These are phyloP conservation scores for Heliconius sara DNA, from an alignment of 2,888 invertebrate species.

Conservation along the genomic window DNA sequence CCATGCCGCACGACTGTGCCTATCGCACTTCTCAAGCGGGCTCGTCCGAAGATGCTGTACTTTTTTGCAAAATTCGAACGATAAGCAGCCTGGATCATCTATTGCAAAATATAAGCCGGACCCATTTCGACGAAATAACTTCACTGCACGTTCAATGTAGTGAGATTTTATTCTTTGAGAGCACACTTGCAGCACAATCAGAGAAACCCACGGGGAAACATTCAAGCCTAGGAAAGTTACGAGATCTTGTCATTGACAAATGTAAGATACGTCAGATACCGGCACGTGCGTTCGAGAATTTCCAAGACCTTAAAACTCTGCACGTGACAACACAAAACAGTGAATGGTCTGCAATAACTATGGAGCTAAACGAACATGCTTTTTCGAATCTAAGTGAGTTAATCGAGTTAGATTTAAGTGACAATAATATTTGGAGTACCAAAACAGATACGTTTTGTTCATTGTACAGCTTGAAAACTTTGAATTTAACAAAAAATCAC, in stretches of 20 bases:
- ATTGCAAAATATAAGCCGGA: conserved; percentile 87
- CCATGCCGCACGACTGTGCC: conserved; percentile 88
- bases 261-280: conserved; percentile 91
- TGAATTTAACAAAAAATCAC: conserved; percentile 90
- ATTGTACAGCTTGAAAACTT: conserved; percentile 86
- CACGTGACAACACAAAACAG: conserved; percentile 89
- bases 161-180: conserved; percentile 89
- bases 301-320: conserved; percentile 87
- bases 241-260: conserved; percentile 88
- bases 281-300: conserved; percentile 86
- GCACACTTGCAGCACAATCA: conserved; percentile 84
- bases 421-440: conserved; percentile 91
- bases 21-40: conserved; percentile 86
- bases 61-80: conserved; percentile 88
- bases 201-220: conserved; percentile 79
- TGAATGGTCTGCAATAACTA: conserved; percentile 91
- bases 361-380: conserved; percentile 88
- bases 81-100: conserved; percentile 88
- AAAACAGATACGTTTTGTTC: conserved; percentile 89
- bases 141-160: conserved; percentile 88
- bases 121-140: conserved; percentile 86
- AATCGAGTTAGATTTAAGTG: conserved; percentile 87
- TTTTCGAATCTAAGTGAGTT: conserved; percentile 88
- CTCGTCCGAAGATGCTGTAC: conserved; percentile 82
- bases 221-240: conserved; percentile 85